Evolutionary conservation across 2,888 invertebrate genomes (phyloP).

Genomic region (Onthophagus sagittarius): DNA sequence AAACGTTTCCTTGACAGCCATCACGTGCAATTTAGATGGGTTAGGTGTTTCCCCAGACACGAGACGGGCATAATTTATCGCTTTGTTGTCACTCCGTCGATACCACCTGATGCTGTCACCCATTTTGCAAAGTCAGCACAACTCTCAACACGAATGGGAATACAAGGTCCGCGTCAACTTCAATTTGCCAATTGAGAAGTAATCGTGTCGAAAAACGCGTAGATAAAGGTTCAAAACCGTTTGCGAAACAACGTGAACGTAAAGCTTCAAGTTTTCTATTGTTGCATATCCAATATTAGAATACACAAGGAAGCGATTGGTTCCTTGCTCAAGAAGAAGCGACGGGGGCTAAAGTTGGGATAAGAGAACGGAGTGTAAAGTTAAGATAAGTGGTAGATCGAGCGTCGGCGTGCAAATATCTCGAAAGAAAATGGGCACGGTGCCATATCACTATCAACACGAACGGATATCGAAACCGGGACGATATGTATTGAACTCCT

Average conservation of each 20-base stretch:
- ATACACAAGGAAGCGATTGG: neutral
- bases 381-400: neutral
- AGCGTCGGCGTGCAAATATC: neutral
- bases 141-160: neutral
- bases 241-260: neutral
- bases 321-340: neutral
- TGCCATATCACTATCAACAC: neutral
- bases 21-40: neutral
- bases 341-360: neutral
- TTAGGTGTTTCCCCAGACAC: neutral
- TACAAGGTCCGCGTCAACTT: neutral
- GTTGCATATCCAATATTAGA: neutral
- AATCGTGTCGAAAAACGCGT: neutral
- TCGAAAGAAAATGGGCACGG: neutral
- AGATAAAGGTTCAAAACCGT: neutral
- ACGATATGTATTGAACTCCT: neutral
- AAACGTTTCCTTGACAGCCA: neutral
- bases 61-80: neutral
- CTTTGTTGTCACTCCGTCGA: neutral
- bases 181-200: neutral
- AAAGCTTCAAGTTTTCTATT: neutral
- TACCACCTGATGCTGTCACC: neutral
- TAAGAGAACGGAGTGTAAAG: neutral
- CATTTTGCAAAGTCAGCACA: neutral
- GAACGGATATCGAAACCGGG: neutral